Evolutionary conservation across 2,797 vertebrate genomes (phyloP), one percentile per base, ranked within the genome.

Genomic region (Echeneis naucrates): DNA sequence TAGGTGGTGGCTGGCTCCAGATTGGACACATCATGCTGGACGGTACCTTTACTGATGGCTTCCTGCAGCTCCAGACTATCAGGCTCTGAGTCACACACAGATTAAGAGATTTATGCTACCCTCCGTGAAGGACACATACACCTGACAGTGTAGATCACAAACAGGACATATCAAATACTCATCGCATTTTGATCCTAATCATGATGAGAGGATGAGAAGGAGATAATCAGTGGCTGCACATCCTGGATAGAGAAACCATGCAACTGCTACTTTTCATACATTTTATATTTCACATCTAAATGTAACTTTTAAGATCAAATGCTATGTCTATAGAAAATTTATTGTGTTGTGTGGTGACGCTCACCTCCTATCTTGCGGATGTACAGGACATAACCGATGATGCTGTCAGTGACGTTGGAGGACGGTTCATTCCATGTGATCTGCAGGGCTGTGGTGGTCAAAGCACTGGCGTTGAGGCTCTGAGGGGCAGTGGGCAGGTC

Each of bases 1-100:
- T 95, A 95, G 55, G 92, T 93, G 17, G 90, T 95, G 45, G 92
- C 87, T 0, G 93, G 70, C 10, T 95, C 93, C 55, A 95, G 92
- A 87, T 92, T 93, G 47, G 55, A 87, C 61, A 95, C 87, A 10
- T 94, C 79, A 0, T 94, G 94, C 67, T 94, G 88, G 62, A 92
- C 95, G 12, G 87, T 90, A 5, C 85, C 92, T 88, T 95, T 95
- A 68, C 95, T 95, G 50, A 95, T 90, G 0, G 95, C 94, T 53
- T 96, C 95, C 85, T 95, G 94, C 55, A 95, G 87, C 85, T 95
- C 94, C 23, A 82, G 84, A 63, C 85, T 90, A 62, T 94, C 93
- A 0, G 93, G 80, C 71, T 96, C 93, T 95, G 79, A 53, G 70
- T 2, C 17, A 79, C 26, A 65, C 38, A 67, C 50, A 59, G 8